Percentiles rank a stretch among this genome's conserved stretches.
These are phyloP conservation scores for Apostichopus parvimensis DNA, from an alignment of 35 echinoderm and acorn worm genomes.

Conservation along the genomic window DNA sequence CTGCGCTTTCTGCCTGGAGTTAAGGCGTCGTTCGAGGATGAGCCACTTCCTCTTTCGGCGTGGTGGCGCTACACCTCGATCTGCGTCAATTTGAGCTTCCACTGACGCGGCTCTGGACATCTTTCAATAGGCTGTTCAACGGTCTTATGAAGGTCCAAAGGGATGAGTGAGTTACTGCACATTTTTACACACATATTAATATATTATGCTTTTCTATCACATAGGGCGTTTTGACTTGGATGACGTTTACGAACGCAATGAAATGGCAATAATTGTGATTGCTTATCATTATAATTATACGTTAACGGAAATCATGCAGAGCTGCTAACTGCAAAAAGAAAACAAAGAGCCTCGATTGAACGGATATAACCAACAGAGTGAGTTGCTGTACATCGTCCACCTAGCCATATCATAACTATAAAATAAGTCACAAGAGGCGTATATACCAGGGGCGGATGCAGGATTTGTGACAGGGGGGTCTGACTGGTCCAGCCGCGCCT, in stretches of 20 bases:
- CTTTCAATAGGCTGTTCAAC: not conserved
- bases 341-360: too few relatives aligned
- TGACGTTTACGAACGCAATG: too few relatives aligned
- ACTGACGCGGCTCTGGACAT: conserved; percentile 13
- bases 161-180: not conserved
- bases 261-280: too few relatives aligned
- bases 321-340: too few relatives aligned
- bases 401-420: not conserved
- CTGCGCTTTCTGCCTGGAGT: not conserved
- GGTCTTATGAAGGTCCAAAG: conserved; percentile 35
- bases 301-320: too few relatives aligned
- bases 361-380: not conserved
- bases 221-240: too few relatives aligned
- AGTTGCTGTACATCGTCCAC: conserved; percentile 11
- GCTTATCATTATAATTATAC: too few relatives aligned
- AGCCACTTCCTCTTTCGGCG: conserved; percentile 21
- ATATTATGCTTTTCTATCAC: too few relatives aligned
- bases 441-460: not conserved
- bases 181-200: too few relatives aligned
- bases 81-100: conserved; percentile 26
- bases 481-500: too few relatives aligned
- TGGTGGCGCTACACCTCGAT: conserved; percentile 13
- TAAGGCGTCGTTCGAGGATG: conserved; percentile 21
- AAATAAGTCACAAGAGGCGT: not conserved
- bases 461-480: too few relatives aligned